Evolutionary conservation across 2,888 invertebrate genomes (phyloP).

Genomic region (Caenorhabditis sulstoni): DNA sequence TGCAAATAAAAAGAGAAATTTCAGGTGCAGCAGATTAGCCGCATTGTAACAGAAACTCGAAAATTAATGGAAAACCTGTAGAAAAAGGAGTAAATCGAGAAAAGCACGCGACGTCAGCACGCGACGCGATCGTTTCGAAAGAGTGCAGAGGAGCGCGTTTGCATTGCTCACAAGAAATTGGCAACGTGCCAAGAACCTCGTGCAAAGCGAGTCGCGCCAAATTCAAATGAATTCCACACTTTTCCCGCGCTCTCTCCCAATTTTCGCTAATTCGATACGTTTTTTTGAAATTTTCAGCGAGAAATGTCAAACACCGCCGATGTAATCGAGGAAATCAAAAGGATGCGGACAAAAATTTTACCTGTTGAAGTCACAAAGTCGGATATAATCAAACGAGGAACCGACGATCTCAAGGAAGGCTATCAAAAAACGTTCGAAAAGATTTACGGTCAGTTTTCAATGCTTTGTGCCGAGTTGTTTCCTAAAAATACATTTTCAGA

Average conservation of each 20-base stretch:
- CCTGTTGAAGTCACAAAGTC: too few species aligned
- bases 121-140: slow-evolving; percentile 17
- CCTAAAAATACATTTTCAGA: too few species aligned
- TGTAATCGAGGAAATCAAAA: neutral
- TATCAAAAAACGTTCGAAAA: neutral
- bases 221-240: neutral
- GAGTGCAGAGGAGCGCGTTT: slow-evolving; percentile 28
- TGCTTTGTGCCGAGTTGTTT: too few species aligned
- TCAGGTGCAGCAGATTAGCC: too few species aligned
- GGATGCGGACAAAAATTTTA: neutral
- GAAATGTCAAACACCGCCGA: slow-evolving; percentile 3
- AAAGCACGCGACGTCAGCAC: slow-evolving; percentile 12
- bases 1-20: neutral
- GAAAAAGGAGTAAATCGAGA: neutral
- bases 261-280: slow-evolving; percentile 1
- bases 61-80: slow-evolving; percentile 1
- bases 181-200: slow-evolving; percentile 10
- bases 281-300: slow-evolving; percentile 10
- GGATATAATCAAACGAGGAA: neutral
- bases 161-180: slow-evolving; percentile 1
- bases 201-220: slow-evolving; percentile 20
- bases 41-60: too few species aligned
- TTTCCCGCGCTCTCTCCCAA: neutral
- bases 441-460: neutral
- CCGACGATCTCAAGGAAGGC: neutral